These are phyloP conservation scores for Ceyx margarethae DNA, from an alignment of 2,113 vertebrate genomes.

Conservation along the genomic window DNA sequence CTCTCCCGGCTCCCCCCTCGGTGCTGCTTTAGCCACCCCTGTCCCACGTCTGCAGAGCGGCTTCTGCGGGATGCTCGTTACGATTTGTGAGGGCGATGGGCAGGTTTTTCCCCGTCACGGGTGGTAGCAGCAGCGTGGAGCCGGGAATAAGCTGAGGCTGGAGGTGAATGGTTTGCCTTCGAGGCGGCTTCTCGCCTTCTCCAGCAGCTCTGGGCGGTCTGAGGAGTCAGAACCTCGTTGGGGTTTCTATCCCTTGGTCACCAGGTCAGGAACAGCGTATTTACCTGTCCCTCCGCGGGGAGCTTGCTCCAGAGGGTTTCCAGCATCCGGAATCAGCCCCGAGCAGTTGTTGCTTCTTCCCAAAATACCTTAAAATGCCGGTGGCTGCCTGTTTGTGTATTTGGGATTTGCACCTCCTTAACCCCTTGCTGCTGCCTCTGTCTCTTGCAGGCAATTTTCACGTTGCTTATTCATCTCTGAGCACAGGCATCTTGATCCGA, in stretches of 20 bases:
- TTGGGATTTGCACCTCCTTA: background rate
- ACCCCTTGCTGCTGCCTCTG: background rate
- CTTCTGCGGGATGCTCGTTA: rapidly evolving
- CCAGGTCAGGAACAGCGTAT: background rate
- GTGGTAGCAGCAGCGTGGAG: rapidly evolving
- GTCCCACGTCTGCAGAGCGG: rapidly evolving
- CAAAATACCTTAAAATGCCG: background rate
- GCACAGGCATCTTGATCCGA: rapidly evolving
- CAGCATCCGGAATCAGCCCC: background rate
- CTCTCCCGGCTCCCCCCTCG: background rate
- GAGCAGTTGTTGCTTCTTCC: background rate
- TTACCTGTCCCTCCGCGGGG: rapidly evolving
- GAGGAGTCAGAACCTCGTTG: background rate
- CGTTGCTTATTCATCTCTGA: rapidly evolving
- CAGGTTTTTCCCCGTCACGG: rapidly evolving
- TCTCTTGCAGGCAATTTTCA: background rate
- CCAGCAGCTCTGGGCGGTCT: background rate
- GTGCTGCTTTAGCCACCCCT: rapidly evolving
- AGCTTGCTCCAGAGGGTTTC: rapidly evolving
- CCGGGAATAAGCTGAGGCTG: background rate
- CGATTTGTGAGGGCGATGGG: rapidly evolving
- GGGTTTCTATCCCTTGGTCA: background rate
- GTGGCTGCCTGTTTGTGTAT: rapidly evolving
- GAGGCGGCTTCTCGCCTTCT: background rate
- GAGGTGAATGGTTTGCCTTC: background rate